phyloP scores from a whole-genome alignment of 2,113 vertebrate genomes.

The Procavia capensis region DNA sequence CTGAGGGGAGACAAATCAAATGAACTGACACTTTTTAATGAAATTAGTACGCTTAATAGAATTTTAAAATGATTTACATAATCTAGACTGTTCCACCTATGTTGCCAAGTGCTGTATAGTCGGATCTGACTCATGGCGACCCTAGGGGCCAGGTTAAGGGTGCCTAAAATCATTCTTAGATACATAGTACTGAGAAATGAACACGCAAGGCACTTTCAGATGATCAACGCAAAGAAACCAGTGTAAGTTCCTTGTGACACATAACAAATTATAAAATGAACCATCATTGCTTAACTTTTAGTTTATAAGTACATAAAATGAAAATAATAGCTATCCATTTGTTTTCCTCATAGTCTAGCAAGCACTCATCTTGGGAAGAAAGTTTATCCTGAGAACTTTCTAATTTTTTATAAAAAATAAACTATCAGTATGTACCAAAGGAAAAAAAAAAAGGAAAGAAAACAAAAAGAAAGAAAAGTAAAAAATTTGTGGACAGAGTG shows the following conservation, averaged over 20 bases:
- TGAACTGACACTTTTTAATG: slow-evolving; percentile 1
- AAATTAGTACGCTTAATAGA: slow-evolving; percentile 15
- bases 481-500: too few species aligned
- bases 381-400: not conserved
- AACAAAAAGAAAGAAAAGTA: not conserved
- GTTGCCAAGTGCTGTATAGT: too few species aligned
- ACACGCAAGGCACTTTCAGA: not conserved
- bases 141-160: not conserved
- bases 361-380: not conserved
- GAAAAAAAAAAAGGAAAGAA: too few species aligned
- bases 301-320: slow-evolving; percentile 18
- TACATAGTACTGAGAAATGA: not conserved
- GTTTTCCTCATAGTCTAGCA: not conserved
- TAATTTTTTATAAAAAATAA: slow-evolving; percentile 1
- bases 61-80: not conserved
- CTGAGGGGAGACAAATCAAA: not conserved
- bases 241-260: not conserved
- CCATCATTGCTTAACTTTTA: slow-evolving; percentile 28
- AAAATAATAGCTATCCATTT: slow-evolving; percentile 8
- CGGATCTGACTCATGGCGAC: too few species aligned
- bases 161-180: not conserved
- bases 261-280: slow-evolving; percentile 1
- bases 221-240: not conserved
- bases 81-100: not conserved
- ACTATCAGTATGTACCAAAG: not conserved